Conservation (phyloP, 2,113 vertebrate species). For the Phyllostomus hastatus region DNA sequence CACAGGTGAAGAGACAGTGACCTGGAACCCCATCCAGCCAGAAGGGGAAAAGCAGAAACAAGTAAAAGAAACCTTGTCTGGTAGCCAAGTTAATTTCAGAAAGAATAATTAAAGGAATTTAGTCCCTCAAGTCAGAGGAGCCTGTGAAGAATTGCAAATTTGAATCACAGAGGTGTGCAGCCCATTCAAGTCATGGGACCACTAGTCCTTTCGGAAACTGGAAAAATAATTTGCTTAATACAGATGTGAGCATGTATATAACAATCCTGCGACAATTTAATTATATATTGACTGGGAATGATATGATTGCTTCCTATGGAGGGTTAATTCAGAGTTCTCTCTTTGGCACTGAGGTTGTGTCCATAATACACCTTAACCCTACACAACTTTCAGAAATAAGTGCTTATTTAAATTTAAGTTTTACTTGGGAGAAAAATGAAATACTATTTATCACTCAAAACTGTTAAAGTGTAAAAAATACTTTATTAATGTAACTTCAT, state of each 20-base stretch:
- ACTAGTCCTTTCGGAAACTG: neutral
- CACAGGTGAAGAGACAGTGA: neutral
- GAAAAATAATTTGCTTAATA: neutral
- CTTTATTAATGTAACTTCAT: neutral
- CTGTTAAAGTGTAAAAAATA: neutral
- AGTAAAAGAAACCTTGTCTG: neutral
- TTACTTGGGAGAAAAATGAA: slow-evolving; percentile 18
- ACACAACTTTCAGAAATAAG: neutral
- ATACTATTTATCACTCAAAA: slow-evolving; percentile 30
- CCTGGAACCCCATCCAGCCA: neutral
- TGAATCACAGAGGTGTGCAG: neutral
- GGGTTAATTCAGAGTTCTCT: neutral
- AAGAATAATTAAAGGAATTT: neutral
- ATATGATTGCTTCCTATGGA: neutral
- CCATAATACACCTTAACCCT: neutral
- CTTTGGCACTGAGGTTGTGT: neutral
- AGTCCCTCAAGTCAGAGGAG: slow-evolving; percentile 11
- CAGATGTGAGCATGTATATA: neutral
- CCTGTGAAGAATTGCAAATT: neutral
- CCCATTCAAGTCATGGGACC: neutral
- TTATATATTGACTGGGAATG: slow-evolving; percentile 1
- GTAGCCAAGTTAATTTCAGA: neutral
- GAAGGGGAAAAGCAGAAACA: neutral
- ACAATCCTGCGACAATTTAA: neutral
- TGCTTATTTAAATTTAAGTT: slow-evolving; percentile 32